A percentile compares a stretch with the other conserved stretches of the same genome.
phyloP scores from a whole-genome alignment of 1,140 invertebrate genomes.

The Sinonovacula constricta region DNA sequence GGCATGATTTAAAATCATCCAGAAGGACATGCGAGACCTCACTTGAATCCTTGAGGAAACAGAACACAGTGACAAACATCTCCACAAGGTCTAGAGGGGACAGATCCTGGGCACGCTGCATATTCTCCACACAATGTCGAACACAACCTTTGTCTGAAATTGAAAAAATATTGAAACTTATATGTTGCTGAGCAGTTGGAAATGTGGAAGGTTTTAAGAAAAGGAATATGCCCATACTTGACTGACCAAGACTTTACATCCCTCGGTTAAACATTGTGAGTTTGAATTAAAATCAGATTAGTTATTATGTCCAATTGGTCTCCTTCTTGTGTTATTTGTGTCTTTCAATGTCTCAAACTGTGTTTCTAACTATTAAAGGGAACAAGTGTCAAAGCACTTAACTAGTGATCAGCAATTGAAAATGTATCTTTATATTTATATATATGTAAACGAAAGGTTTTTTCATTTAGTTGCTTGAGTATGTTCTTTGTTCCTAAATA shows the following conservation, averaged over 20 bases:
- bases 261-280: neutral
- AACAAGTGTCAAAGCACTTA: too few relatives aligned
- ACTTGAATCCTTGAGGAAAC: slow-evolving; percentile 99
- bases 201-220: neutral
- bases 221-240: neutral
- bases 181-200: neutral
- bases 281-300: too few relatives aligned
- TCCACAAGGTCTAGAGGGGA: slow-evolving; percentile 97
- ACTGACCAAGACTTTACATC: neutral
- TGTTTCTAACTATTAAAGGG: too few relatives aligned
- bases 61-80: slow-evolving; percentile 99
- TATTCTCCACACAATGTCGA: slow-evolving; percentile 96
- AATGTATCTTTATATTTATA: too few relatives aligned
- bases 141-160: slow-evolving; percentile 96
- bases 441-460: too few relatives aligned
- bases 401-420: too few relatives aligned
- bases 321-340: too few relatives aligned
- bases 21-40: slow-evolving; percentile 95
- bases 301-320: too few relatives aligned
- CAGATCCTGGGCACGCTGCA: slow-evolving; percentile 93
- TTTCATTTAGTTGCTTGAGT: too few relatives aligned
- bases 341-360: too few relatives aligned
- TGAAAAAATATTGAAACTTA: slow-evolving; percentile 13
- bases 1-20: slow-evolving; percentile 96
- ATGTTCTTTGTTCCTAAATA: too few relatives aligned